Percentiles rank a stretch among this genome's conserved stretches.
Conservation (phyloP, 2,113 vertebrate species). For the Gymnocephalus cernua region DNA sequence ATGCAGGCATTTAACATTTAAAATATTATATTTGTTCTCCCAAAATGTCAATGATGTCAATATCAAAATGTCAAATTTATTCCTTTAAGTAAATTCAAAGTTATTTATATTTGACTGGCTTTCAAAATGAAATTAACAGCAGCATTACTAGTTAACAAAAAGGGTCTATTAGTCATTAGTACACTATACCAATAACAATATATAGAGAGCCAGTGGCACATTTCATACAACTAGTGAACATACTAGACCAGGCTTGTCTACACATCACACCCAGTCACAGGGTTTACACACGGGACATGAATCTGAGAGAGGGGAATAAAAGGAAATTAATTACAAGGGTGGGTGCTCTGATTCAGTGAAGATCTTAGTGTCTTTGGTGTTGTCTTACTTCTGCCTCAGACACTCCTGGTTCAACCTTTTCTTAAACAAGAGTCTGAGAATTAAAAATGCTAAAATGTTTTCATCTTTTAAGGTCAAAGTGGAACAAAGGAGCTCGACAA, state of each 20-base stretch:
- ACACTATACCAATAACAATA: background rate
- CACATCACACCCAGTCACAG: background rate
- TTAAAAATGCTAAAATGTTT: slow-evolving; percentile 37
- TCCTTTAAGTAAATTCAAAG: background rate
- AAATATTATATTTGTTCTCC: background rate
- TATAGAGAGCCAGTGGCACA: no score
- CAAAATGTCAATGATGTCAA: background rate
- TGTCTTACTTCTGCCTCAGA: slow-evolving; percentile 6
- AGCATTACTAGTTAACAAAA: no score
- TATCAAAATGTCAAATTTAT: background rate
- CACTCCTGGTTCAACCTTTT: slow-evolving; percentile 2
- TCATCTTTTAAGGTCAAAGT: slow-evolving; percentile 36
- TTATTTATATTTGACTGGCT: background rate
- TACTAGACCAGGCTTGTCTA: background rate
- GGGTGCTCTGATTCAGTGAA: background rate
- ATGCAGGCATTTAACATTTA: background rate
- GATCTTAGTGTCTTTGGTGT: background rate
- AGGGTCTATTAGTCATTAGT: background rate
- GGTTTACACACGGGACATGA: background rate
- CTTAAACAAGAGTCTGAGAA: background rate
- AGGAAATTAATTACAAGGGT: background rate
- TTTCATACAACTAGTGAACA: background rate
- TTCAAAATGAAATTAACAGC: background rate
- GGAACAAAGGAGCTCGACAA: slow-evolving; percentile 39
- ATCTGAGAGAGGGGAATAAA: background rate